A percentile compares a stretch with the other conserved stretches of the same genome.
Evolutionary conservation across 2,888 invertebrate species (phyloP).

Genomic region (Gastrophysa polygoni): DNA sequence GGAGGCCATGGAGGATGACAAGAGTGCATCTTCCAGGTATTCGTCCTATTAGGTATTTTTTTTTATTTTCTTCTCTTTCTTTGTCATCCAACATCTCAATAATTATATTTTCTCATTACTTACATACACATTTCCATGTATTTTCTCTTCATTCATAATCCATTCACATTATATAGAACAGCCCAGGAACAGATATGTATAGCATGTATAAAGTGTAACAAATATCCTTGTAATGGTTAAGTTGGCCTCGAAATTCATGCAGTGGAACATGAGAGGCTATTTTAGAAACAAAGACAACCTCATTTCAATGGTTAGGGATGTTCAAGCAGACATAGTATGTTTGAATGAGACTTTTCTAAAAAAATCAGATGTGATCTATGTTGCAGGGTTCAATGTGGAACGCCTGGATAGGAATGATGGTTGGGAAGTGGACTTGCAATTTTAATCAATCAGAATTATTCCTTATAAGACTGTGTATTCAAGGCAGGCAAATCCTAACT

Average conservation of each 20-base stretch:
- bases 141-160: too few species aligned
- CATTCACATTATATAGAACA: too few species aligned
- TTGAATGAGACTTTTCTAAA: background rate
- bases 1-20: too few species aligned
- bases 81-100: too few species aligned
- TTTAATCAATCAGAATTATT: background rate
- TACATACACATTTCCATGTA: too few species aligned
- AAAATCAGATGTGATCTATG: background rate
- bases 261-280: background rate
- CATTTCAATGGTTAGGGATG: background rate
- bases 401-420: too few species aligned
- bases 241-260: background rate
- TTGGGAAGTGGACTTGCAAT: background rate
- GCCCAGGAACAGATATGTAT: too few species aligned
- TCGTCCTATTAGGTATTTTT: too few species aligned
- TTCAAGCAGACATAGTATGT: background rate
- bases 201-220: too few species aligned
- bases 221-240: background rate
- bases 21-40: too few species aligned
- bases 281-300: background rate
- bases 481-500: background rate
- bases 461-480: background rate
- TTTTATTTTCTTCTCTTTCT: too few species aligned
- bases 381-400: background rate
- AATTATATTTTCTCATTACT: too few species aligned